Base-by-base conservation (phyloP, 2,888 invertebrate genomes). In the Cantharis lateralis region DNA sequence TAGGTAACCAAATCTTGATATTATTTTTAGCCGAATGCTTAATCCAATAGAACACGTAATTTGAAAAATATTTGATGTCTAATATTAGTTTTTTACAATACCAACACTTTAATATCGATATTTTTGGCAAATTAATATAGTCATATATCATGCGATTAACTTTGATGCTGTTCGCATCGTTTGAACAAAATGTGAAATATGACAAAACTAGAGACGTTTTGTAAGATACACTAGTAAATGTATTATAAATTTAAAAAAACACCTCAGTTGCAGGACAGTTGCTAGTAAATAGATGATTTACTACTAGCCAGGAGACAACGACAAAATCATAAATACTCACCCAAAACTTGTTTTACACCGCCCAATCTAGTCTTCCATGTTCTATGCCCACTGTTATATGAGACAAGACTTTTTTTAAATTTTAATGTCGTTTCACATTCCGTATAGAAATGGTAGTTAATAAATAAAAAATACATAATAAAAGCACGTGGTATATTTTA, bases 301-400 rank as follows among this genome's bases (percentile, higher is more conserved):
- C 20, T 74, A 66, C 61, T 74, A 74, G 70, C 71, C 70, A 75
- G 71, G 75, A 71, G 71, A 71, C 75, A 69, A 71, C 75, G 75
- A 75, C 71, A 75, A 75, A 75, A 75, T 75, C 75, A 75, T 75
- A 75, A 75, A 75, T 75, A 75, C 75, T 71, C 71, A 75, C 75
- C 75, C 32, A 71, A 75, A 74, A 74, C 74, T 74, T 70, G 74
- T 74, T 74, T 70, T 74, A 74, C 74, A 64, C 74, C 70, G 74
- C 74, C 74, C 74, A 74, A 74, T 74, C 74, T 74, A 74, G 74
- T 74, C 74, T 70, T 70, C 70, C 74, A 74, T 74, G 70, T 74
- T 74, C 74, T 74, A 74, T 70, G 74, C 70, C 74, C 74, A 74
- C 74, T 74, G 70, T 74, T 70, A 70, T 32, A 70, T 64, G 70